Evolutionary conservation across 1,140 invertebrate species (phyloP).

Genomic region (Charaxes varanes): DNA sequence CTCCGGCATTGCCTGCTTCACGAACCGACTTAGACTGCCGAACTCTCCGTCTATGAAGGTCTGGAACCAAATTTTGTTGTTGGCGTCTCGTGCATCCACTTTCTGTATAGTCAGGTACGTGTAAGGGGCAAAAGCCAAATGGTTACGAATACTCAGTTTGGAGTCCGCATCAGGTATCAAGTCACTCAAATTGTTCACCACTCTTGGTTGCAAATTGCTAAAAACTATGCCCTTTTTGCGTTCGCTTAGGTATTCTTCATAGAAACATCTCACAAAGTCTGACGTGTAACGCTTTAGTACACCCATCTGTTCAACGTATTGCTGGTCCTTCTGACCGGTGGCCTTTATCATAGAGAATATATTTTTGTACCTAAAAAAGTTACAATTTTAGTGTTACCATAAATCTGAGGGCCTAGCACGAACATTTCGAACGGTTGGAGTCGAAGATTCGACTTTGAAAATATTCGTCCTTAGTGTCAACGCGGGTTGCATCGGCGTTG

Average conservation of each 20-base stretch:
- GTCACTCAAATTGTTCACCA: conserved; percentile 38
- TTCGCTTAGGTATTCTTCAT: conserved; percentile 38
- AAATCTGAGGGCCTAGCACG: too few relatives aligned
- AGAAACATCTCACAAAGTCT: conserved; percentile 52
- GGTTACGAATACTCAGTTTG: conserved; percentile 49
- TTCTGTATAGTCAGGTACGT: conserved; percentile 41
- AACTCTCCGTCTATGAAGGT: conserved; percentile 39
- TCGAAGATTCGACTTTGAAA: too few relatives aligned
- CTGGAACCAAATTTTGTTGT: conserved; percentile 45
- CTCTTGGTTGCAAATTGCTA: conserved; percentile 38
- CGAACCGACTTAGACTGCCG: conserved; percentile 29
- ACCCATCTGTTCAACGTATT: conserved; percentile 29
- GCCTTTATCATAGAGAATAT: conserved; percentile 31
- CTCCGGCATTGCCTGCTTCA: conserved; percentile 32
- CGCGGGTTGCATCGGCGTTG: too few relatives aligned
- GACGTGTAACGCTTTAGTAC: conserved; percentile 37
- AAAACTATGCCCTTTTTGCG: conserved; percentile 46
- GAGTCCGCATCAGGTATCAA: conserved; percentile 40
- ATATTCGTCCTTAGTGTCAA: too few relatives aligned
- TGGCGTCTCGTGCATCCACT: conserved; percentile 26
- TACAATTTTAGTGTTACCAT: too few relatives aligned
- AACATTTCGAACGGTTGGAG: too few relatives aligned
- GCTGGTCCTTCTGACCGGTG: conserved; percentile 20
- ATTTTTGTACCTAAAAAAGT: conserved; percentile 41
- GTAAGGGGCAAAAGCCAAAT: conserved; percentile 56